A percentile compares a stretch with the other conserved stretches of the same genome.
Evolutionary conservation across 2,113 vertebrate genomes (phyloP).

Genomic region (Anas platyrhynchos): DNA sequence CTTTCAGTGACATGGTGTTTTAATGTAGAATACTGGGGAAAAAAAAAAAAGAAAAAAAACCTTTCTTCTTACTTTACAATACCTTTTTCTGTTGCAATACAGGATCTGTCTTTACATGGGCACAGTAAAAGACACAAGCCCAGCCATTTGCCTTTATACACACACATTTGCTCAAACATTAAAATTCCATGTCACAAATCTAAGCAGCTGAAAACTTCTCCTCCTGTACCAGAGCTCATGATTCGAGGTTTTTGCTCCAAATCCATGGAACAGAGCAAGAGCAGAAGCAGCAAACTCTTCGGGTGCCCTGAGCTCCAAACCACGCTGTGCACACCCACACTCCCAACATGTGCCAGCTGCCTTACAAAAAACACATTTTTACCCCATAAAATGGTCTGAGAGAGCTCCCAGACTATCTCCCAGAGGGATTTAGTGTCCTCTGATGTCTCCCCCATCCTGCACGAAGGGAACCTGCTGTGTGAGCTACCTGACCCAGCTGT

Average conservation of each 20-base stretch:
- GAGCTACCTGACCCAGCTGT: background rate
- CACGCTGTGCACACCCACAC: background rate
- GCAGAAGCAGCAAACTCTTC: background rate
- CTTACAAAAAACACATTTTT: background rate
- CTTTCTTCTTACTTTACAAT: background rate
- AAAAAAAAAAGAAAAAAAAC: too few species aligned
- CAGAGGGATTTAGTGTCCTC: background rate
- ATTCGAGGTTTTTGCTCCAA: background rate
- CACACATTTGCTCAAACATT: background rate
- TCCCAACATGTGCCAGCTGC: rapidly evolving
- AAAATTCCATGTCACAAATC: background rate
- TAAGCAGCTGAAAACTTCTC: background rate
- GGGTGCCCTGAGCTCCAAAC: background rate
- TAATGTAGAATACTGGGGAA: background rate
- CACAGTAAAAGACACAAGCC: background rate
- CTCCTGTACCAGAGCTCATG: background rate
- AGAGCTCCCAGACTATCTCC: background rate
- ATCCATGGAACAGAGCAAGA: rapidly evolving
- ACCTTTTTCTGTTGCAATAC: background rate
- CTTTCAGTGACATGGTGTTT: background rate
- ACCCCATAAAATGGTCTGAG: rapidly evolving
- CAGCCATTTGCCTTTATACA: background rate
- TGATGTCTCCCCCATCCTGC: background rate
- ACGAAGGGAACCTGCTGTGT: background rate
- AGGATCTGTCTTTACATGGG: background rate